A percentile compares a stretch with the other conserved stretches of the same genome.
Conservation (phyloP, 2,888 invertebrate species). For the Neria commutata region DNA sequence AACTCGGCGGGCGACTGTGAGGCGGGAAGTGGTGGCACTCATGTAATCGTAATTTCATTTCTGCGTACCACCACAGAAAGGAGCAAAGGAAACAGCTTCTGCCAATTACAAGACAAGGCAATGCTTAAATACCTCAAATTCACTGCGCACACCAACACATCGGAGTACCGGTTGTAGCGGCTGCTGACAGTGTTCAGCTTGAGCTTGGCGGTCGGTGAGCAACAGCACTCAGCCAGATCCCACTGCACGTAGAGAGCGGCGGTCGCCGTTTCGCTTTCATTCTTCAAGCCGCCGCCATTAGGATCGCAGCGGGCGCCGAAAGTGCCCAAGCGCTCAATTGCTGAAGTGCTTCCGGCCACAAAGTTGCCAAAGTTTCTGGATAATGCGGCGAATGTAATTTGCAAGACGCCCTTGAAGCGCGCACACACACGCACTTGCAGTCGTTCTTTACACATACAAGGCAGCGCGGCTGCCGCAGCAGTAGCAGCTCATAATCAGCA, state of each 20-base stretch:
- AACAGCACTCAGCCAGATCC: too few species aligned
- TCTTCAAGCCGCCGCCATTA: constrained; percentile 24
- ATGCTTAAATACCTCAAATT: background rate
- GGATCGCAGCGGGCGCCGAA: constrained; percentile 27
- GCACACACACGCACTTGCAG: constrained; percentile 33
- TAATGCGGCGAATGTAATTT: constrained; percentile 36
- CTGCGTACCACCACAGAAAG: background rate
- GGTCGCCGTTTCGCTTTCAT: background rate
- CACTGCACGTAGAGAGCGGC: too few species aligned
- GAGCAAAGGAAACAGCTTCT: background rate
- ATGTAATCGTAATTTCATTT: background rate
- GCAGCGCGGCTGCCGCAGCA: constrained; percentile 33
- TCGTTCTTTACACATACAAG: constrained; percentile 45
- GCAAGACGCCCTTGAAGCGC: constrained; percentile 32
- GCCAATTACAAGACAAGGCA: background rate
- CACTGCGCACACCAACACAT: background rate
- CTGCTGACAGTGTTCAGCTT: too few species aligned
- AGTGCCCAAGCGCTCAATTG: constrained; percentile 10
- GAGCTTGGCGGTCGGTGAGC: too few species aligned
- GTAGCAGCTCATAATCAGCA: background rate
- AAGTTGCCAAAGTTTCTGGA: constrained; percentile 37
- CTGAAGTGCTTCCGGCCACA: constrained; percentile 36
- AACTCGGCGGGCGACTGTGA: background rate
- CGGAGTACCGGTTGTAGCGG: too few species aligned
- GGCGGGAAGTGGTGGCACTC: background rate